Base-by-base conservation (phyloP, 2,888 invertebrate species). In the Nezara viridula region DNA sequence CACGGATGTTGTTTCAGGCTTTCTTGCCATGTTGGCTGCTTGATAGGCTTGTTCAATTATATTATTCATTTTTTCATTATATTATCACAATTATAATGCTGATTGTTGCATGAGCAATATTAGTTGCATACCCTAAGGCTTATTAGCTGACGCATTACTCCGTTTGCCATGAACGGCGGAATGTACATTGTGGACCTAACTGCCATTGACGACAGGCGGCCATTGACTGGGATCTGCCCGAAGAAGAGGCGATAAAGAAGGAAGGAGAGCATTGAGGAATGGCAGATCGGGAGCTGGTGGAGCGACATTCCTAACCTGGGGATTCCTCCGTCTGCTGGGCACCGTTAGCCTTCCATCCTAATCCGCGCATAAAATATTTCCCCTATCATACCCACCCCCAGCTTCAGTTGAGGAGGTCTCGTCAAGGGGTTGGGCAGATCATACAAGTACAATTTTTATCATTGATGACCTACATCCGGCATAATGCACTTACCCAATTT, bases 261-360 rank as follows among this genome's bases (percentile, higher is more conserved):
- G 66, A 73, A 32, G 66, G 66, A 37, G 66, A 37, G 21, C 6
- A 73, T 12, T 1, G 44, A 47, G n/a, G 44, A 81, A 81, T 81
- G 81, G 81, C 44, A 81, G 81, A 81, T 81, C 44, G 24, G 81
- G 81, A 77, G 77, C 44, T 9, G 21, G 81, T 81, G 44, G 81
- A 44, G 44, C 81, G n/a, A n/a, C 44, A 81, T 81, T 81, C 81
- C 81, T 44, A 14, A 21, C 66, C 21, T n/a, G 44, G 81, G 44
- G 44, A 40, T 47, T n/a, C 81, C 40, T 81, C 40, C 77, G 40
- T 40, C 77, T 77, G 27, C 60, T 16, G 3, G 4, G n/a, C n/a
- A 81, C 81, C 81, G 81, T 81, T 81, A 81, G 7, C 7, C 81
- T 81, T 44, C 81, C 44, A 21, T 9, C 81, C 81, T 44, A 81